These are phyloP conservation scores for Scleropages formosus DNA, from an alignment of 2,797 vertebrate genomes.

Conservation along the genomic window DNA sequence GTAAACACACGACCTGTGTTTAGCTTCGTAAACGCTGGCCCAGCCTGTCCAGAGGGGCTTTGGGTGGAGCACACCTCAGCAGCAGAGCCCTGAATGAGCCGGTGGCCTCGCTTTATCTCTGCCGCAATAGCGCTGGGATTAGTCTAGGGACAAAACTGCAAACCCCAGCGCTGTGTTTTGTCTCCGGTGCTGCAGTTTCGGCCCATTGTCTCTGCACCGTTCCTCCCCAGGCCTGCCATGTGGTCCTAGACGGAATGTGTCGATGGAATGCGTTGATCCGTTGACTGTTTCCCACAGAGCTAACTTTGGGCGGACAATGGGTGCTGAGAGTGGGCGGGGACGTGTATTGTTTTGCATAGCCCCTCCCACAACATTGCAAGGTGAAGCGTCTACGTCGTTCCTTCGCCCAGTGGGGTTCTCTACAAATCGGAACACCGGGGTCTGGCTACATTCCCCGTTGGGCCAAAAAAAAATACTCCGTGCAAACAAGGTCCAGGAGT, in stretches of 20 bases:
- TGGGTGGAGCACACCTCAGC: slow-evolving; percentile 57
- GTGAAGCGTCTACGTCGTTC: neutral
- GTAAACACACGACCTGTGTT: slow-evolving; percentile 41
- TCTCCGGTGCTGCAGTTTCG: slow-evolving; percentile 21
- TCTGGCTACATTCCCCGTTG: slow-evolving; percentile 49
- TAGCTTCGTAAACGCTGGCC: slow-evolving; percentile 38
- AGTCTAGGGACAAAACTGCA: slow-evolving; percentile 46
- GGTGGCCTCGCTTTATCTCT: slow-evolving; percentile 61
- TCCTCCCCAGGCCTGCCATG: slow-evolving; percentile 11
- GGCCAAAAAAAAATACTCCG: slow-evolving; percentile 50
- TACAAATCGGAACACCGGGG: slow-evolving; percentile 33
- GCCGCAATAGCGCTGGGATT: slow-evolving; percentile 60
- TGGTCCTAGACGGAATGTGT: neutral
- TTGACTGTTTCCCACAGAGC: neutral
- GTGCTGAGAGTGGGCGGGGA: neutral
- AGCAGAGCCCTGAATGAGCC: slow-evolving; percentile 59
- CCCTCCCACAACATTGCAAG: neutral
- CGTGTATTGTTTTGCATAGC: neutral
- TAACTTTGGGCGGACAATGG: neutral
- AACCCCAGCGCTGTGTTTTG: slow-evolving; percentile 41
- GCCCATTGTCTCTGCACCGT: slow-evolving; percentile 15
- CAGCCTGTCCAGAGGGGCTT: slow-evolving; percentile 47
- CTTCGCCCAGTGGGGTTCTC: neutral
- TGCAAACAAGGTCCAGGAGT: slow-evolving; percentile 56
- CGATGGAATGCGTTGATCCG: neutral